Evolutionary conservation across 2,797 vertebrate species (phyloP).

Genomic region (Lophotriccus pileatus): DNA sequence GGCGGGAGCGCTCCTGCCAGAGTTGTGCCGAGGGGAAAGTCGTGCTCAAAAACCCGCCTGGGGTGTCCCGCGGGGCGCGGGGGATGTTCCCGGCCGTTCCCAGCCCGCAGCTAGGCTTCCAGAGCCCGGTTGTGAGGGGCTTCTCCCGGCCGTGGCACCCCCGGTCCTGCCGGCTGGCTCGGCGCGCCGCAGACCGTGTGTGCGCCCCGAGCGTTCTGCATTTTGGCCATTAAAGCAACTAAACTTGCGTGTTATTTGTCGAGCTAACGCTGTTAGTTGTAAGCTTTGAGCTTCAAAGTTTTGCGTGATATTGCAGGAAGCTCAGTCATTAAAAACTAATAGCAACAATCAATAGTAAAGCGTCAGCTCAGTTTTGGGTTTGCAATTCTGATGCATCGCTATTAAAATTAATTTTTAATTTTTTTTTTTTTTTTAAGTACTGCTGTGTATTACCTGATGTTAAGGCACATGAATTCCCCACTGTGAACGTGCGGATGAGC

Average conservation of each 20-base stretch:
- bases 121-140: rapidly evolving
- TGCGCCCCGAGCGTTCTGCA: rapidly evolving
- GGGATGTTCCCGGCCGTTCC: rapidly evolving
- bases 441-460: rapidly evolving
- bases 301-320: rapidly evolving
- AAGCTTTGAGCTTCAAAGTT: not conserved
- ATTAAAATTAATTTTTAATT: not conserved
- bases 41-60: rapidly evolving
- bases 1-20: not conserved
- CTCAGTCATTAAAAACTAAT: not conserved
- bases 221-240: rapidly evolving
- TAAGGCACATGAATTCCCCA: not conserved
- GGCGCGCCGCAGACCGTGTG: rapidly evolving
- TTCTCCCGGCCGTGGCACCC: rapidly evolving
- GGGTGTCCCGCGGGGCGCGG: rapidly evolving
- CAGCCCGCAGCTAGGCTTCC: rapidly evolving
- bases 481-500: not conserved
- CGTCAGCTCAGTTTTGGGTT: rapidly evolving
- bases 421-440: too few species aligned
- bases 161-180: rapidly evolving
- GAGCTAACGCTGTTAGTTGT: too few species aligned
- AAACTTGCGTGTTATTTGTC: rapidly evolving
- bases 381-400: rapidly evolving
- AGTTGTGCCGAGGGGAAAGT: not conserved
- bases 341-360: not conserved